phyloP scores from a whole-genome alignment of 2,888 invertebrate genomes.

The Acanthococcus lagerstroemiae region DNA sequence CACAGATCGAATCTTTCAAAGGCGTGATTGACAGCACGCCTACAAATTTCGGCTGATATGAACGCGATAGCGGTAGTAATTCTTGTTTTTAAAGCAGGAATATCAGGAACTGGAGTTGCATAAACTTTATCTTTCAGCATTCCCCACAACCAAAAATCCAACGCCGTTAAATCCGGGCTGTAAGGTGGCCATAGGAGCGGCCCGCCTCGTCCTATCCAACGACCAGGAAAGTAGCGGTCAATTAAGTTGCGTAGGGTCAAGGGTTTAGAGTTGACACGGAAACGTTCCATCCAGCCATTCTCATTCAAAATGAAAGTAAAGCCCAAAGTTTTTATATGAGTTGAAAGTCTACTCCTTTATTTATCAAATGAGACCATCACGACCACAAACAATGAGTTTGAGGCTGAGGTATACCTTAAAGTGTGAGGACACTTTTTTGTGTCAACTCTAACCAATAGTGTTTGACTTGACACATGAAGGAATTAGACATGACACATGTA shows the following conservation, averaged over 20 bases:
- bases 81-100: background rate
- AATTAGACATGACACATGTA: too few species aligned
- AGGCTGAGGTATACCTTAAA: too few species aligned
- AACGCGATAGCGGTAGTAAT: background rate
- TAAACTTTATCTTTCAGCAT: background rate
- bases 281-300: too few species aligned
- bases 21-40: background rate
- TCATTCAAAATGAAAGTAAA: too few species aligned
- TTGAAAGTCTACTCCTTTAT: too few species aligned
- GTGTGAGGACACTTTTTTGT: too few species aligned
- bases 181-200: background rate
- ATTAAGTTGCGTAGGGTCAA: background rate
- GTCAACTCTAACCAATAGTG: too few species aligned
- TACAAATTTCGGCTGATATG: background rate
- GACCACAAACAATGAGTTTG: too few species aligned
- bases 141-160: background rate
- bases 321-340: too few species aligned
- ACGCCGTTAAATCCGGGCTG: background rate
- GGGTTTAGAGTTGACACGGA: too few species aligned
- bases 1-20: background rate
- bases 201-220: background rate
- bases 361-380: too few species aligned
- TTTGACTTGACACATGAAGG: too few species aligned
- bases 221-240: background rate
- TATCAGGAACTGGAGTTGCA: background rate